Conservation (phyloP, 2,888 invertebrate genomes). For the Tetramorium bicarinatum region DNA sequence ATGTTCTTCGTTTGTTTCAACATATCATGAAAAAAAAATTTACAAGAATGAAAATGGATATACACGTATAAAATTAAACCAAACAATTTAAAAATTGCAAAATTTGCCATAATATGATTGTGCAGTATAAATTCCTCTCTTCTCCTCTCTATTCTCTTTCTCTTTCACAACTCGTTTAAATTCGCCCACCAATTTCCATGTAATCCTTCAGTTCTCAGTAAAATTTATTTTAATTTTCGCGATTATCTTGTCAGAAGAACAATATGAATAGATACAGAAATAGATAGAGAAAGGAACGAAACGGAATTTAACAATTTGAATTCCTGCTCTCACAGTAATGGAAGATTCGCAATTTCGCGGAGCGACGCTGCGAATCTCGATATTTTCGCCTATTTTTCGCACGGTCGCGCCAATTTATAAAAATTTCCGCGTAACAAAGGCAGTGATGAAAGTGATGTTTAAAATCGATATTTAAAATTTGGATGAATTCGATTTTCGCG, state of each 20-base stretch:
- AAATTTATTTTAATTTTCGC: slow-evolving; percentile 6
- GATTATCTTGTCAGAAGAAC: background rate
- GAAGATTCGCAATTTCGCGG: background rate
- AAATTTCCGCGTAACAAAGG: background rate
- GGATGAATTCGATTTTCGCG: background rate
- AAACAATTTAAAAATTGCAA: background rate
- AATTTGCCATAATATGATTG: background rate
- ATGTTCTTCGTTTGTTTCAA: background rate
- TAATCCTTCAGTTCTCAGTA: background rate
- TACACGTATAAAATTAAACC: background rate
- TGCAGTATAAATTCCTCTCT: background rate
- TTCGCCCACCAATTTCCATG: background rate
- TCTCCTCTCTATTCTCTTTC: background rate
- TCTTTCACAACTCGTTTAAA: background rate
- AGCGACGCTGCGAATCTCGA: background rate
- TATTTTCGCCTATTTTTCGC: background rate
- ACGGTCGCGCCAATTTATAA: background rate
- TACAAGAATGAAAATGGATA: too few species aligned
- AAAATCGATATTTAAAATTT: slow-evolving; percentile 27
- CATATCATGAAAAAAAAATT: background rate
- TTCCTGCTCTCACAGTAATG: background rate
- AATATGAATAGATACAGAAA: background rate
- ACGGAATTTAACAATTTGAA: slow-evolving; percentile 9
- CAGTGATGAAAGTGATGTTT: background rate
- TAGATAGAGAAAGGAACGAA: background rate